Percentiles rank a stretch among this genome's conserved stretches.
phyloP scores from a whole-genome alignment of 2,797 vertebrate genomes.

The Cirrhinus mrigala region DNA sequence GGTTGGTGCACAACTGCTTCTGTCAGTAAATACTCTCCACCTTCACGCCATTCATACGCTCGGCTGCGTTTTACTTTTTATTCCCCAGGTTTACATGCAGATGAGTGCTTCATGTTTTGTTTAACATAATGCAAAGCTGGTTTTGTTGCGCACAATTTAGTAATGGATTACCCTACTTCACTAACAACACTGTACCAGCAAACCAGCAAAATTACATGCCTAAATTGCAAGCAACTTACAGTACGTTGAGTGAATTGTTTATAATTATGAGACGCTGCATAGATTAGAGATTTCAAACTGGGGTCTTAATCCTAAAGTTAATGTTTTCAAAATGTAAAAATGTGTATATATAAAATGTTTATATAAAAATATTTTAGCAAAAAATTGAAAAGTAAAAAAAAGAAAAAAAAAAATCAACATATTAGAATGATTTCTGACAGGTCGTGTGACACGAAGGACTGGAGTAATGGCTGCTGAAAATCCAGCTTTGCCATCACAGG shows the following conservation, averaged over 20 bases:
- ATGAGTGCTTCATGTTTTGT: background rate
- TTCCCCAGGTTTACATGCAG: background rate
- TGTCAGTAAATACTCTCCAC: slow-evolving; percentile 47
- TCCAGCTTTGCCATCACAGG: too few relatives aligned
- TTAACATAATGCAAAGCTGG: background rate
- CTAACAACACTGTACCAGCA: background rate
- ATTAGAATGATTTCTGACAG: too few relatives aligned
- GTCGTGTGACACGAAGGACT: too few relatives aligned
- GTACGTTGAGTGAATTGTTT: background rate
- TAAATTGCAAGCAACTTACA: background rate
- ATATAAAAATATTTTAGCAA: too few relatives aligned
- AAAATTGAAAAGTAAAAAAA: too few relatives aligned
- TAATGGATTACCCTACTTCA: background rate
- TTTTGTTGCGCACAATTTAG: background rate
- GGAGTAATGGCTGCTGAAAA: too few relatives aligned
- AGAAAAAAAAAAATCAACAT: too few relatives aligned
- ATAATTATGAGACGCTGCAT: background rate
- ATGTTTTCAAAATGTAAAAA: too few relatives aligned
- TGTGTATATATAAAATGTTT: too few relatives aligned
- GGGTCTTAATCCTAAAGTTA: background rate
- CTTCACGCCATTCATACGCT: slow-evolving; percentile 30
- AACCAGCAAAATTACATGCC: background rate
- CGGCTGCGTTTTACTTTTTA: background rate
- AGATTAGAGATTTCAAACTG: background rate
- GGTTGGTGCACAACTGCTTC: slow-evolving; percentile 49